A percentile compares a stretch with the other conserved stretches of the same genome.
phyloP scores from a whole-genome alignment of 1,140 invertebrate genomes.

The Bombus terrestris region DNA sequence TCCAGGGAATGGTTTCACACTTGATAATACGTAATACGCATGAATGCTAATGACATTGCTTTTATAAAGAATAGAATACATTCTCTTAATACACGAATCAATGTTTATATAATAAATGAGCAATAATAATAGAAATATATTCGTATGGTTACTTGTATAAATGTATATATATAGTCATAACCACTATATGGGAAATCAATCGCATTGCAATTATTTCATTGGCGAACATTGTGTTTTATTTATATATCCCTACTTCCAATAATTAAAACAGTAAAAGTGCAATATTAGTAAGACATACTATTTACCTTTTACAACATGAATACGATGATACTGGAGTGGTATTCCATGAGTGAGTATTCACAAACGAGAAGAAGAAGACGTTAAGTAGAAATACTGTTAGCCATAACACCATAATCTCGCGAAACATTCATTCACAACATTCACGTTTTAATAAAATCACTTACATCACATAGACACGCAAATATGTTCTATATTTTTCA shows the following conservation, averaged over 20 bases:
- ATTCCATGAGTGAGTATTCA: neutral
- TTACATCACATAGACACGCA: neutral
- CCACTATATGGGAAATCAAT: neutral
- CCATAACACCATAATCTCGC: constrained; percentile 42
- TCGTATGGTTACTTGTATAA: neutral
- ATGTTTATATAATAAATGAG: too few species aligned
- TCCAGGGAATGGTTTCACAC: neutral
- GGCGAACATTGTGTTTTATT: neutral
- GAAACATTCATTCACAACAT: neutral
- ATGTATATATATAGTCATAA: neutral
- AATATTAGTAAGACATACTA: neutral
- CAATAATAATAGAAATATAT: neutral
- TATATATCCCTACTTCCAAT: neutral
- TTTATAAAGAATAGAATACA: neutral
- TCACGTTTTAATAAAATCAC: neutral
- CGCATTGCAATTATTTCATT: neutral
- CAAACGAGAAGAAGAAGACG: neutral
- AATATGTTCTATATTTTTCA: neutral
- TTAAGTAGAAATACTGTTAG: neutral
- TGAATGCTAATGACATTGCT: neutral
- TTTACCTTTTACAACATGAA: constrained; percentile 30
- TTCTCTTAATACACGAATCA: neutral
- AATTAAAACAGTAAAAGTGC: neutral
- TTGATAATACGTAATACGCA: neutral
- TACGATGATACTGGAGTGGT: neutral